Conservation (phyloP, 2,797 vertebrate genomes). For the Thaleichthys pacificus region DNA sequence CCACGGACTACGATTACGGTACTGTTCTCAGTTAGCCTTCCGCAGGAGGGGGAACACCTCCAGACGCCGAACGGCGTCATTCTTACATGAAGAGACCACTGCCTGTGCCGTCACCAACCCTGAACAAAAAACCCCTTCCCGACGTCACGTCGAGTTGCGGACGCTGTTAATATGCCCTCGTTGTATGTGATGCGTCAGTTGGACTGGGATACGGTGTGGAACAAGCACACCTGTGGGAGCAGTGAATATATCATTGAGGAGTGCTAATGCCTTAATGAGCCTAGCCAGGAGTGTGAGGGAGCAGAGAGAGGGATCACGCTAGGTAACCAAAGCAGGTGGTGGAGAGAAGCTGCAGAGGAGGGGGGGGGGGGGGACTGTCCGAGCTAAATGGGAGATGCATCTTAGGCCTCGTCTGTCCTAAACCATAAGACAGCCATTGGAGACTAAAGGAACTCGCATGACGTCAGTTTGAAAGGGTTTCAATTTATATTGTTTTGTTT, state of each 20-base stretch:
- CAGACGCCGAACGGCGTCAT: slow-evolving; percentile 24
- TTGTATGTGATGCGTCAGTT: slow-evolving; percentile 29
- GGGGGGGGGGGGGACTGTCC: background rate
- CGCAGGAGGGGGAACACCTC: background rate
- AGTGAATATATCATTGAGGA: background rate
- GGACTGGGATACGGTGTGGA: slow-evolving; percentile 31
- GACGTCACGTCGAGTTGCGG: slow-evolving; percentile 17
- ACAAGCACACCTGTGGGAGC: slow-evolving; percentile 16
- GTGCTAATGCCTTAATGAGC: slow-evolving; percentile 61
- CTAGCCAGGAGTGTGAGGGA: slow-evolving; percentile 41
- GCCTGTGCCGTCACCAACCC: slow-evolving; percentile 23
- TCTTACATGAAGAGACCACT: slow-evolving; percentile 20
- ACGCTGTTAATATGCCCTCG: slow-evolving; percentile 41
- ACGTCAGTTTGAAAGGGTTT: slow-evolving; percentile 79
- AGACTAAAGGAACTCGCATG: slow-evolving; percentile 58
- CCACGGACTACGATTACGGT: slow-evolving; percentile 5
- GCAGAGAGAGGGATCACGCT: background rate
- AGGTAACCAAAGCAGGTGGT: slow-evolving; percentile 82
- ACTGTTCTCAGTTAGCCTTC: slow-evolving; percentile 22
- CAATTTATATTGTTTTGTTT: slow-evolving; percentile 60
- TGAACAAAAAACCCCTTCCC: slow-evolving; percentile 6
- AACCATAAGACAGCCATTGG: slow-evolving; percentile 73
- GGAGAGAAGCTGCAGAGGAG: slow-evolving; percentile 44
- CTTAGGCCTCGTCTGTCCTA: slow-evolving; percentile 46
- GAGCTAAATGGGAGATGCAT: slow-evolving; percentile 15